These are phyloP conservation scores for Cathartes aura DNA, from an alignment of 2,113 vertebrate genomes.

Conservation along the genomic window DNA sequence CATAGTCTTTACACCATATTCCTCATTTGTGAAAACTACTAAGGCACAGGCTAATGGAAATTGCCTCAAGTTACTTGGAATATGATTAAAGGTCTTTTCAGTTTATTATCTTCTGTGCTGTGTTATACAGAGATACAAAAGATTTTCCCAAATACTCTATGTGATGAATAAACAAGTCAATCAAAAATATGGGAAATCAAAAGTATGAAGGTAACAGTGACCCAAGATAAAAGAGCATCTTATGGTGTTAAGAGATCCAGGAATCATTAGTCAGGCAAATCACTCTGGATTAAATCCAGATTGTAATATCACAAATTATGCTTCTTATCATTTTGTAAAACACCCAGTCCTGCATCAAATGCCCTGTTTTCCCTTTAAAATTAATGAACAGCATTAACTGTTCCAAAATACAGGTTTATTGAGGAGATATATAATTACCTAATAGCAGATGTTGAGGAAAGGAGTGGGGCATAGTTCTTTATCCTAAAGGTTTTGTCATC, in stretches of 20 bases:
- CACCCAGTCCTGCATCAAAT: background rate
- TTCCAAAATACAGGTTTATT: background rate
- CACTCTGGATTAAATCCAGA: background rate
- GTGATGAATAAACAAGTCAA: background rate
- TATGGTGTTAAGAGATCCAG: background rate
- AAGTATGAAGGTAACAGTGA: background rate
- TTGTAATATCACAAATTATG: background rate
- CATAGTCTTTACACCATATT: background rate
- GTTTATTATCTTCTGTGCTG: background rate
- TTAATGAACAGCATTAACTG: background rate
- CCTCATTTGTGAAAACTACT: background rate
- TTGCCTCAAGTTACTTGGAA: background rate
- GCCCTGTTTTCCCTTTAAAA: background rate
- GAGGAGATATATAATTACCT: background rate
- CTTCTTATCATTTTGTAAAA: background rate
- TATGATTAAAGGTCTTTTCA: background rate
- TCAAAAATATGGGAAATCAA: background rate
- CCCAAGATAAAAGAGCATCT: fast-evolving
- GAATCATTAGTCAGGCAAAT: background rate
- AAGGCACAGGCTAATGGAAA: background rate
- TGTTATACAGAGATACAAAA: background rate
- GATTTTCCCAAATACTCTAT: background rate
- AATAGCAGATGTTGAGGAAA: background rate
- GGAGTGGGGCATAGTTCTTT: background rate
- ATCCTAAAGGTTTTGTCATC: background rate